Conservation (phyloP, 2,888 invertebrate species). For the Epistrophe eligans region DNA sequence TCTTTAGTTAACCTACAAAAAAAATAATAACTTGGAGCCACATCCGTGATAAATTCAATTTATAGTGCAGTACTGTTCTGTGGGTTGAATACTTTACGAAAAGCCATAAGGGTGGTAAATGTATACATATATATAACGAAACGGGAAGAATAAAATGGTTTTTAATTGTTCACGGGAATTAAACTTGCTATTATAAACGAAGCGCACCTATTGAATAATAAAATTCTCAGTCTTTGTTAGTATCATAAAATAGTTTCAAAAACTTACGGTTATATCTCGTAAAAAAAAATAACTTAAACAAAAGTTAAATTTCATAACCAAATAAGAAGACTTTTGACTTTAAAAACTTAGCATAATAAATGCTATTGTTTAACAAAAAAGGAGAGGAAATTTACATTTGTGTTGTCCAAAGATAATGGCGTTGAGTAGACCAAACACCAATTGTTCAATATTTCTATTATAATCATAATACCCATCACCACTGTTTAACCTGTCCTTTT, state of each 20-base stretch:
- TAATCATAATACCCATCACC: not conserved
- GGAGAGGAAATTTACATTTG: not conserved
- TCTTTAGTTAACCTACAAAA: not conserved
- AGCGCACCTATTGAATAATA: not conserved
- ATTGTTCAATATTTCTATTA: not conserved
- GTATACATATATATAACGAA: not conserved
- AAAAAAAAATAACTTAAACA: not conserved
- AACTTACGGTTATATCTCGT: not conserved
- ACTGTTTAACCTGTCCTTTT: too few species aligned
- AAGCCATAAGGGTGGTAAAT: too few species aligned
- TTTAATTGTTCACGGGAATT: conserved; percentile 14
- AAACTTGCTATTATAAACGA: not conserved
- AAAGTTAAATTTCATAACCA: not conserved
- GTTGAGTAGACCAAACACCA: not conserved
- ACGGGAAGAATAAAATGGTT: not conserved
- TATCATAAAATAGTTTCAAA: not conserved
- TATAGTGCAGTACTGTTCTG: not conserved
- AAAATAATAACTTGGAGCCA: not conserved
- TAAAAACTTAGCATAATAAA: not conserved
- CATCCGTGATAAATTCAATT: conserved; percentile 21
- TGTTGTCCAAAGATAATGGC: not conserved
- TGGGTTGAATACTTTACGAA: not conserved
- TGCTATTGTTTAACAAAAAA: not conserved
- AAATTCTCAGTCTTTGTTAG: not conserved
- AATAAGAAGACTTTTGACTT: not conserved